These are phyloP conservation scores for Campoletis sonorensis DNA, from an alignment of 1,140 invertebrate genomes.

Conservation along the genomic window DNA sequence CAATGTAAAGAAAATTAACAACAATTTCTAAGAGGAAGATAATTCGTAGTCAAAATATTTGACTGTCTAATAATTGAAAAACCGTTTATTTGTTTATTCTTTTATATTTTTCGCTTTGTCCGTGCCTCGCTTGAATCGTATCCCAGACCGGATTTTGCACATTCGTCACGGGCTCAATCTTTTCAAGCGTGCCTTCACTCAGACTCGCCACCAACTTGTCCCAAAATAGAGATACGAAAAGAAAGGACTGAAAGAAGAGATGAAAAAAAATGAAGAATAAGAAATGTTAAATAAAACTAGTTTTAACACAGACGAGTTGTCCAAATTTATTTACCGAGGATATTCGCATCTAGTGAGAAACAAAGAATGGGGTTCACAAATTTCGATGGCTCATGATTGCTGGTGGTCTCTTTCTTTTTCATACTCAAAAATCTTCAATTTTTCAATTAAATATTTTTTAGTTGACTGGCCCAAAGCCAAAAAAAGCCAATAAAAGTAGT, in stretches of 20 bases:
- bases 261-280: not conserved
- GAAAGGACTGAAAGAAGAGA: not conserved
- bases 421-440: no score
- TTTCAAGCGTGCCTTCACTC: not conserved
- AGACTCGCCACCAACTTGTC: not conserved
- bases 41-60: constrained; percentile 5
- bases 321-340: not conserved
- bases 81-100: not conserved
- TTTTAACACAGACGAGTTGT: not conserved
- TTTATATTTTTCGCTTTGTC: not conserved
- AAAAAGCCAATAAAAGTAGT: no score
- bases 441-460: no score
- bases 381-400: not conserved
- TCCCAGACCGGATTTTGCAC: not conserved
- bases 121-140: not conserved
- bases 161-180: constrained; percentile 2
- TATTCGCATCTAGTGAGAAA: not conserved
- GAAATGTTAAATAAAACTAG: not conserved
- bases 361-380: not conserved
- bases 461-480: no score
- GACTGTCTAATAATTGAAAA: not conserved
- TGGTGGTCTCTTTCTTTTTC: no score
- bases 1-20: not conserved
- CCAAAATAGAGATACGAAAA: not conserved
- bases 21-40: not conserved